Percentiles rank a stretch among this genome's conserved stretches.
These are phyloP conservation scores for Labia minor DNA, from an alignment of 2,888 invertebrate species.

Conservation along the genomic window DNA sequence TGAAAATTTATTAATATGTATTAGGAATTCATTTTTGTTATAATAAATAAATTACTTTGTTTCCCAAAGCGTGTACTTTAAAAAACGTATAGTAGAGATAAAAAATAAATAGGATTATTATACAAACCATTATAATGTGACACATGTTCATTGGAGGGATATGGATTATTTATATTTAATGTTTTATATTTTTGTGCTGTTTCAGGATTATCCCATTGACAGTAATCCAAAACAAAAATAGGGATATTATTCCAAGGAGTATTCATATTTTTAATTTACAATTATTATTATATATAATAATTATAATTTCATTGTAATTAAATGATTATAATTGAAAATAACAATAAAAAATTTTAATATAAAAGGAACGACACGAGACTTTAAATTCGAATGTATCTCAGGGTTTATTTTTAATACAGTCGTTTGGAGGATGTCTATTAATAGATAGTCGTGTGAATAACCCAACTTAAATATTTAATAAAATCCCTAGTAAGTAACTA, in stretches of 20 bases:
- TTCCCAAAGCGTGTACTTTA: too few relatives aligned
- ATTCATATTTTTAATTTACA: not conserved
- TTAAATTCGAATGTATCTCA: too few relatives aligned
- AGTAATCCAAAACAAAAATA: slow-evolving; percentile 35
- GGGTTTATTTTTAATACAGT: not conserved
- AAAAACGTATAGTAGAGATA: too few relatives aligned
- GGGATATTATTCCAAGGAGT: slow-evolving; percentile 33
- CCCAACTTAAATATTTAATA: not conserved
- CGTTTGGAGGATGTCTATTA: not conserved
- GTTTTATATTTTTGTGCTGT: slow-evolving; percentile 18
- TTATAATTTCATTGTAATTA: not conserved
- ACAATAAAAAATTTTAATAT: too few relatives aligned
- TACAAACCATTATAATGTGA: not conserved
- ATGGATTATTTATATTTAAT: not conserved
- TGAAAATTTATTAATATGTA: too few relatives aligned
- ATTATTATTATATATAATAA: not conserved
- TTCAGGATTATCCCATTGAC: slow-evolving; percentile 35
- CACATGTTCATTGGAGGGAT: not conserved
- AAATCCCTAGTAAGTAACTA: not conserved
- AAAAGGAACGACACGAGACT: too few relatives aligned
- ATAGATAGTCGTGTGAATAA: not conserved
- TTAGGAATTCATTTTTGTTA: too few relatives aligned
- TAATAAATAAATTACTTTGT: too few relatives aligned
- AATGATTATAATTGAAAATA: too few relatives aligned
- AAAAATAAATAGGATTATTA: too few relatives aligned